Conservation (phyloP, 2,113 vertebrate species). For the Cyanoderma ruficeps region DNA sequence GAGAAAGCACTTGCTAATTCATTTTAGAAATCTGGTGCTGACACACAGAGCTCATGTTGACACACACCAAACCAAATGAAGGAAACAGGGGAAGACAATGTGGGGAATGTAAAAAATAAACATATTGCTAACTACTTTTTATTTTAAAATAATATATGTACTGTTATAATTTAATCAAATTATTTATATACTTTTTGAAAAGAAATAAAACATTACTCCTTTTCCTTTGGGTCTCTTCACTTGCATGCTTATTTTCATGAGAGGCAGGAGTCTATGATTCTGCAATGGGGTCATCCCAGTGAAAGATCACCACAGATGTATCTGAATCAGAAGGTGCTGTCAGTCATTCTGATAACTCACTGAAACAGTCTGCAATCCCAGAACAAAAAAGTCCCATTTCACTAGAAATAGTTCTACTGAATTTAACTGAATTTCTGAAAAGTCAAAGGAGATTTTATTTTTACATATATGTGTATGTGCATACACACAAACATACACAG, state of each 20-base stretch:
- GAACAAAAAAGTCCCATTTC: background rate
- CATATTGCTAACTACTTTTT: background rate
- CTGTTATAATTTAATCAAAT: background rate
- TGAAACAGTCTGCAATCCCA: background rate
- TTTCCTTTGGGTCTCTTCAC: background rate
- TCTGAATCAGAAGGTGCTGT: background rate
- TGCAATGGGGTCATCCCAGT: background rate
- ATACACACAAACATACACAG: background rate
- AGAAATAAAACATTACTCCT: background rate
- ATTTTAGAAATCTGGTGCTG: background rate
- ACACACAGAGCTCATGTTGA: fast-evolving
- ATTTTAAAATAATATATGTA: background rate
- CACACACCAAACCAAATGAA: background rate
- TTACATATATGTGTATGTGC: background rate
- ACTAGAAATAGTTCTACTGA: background rate
- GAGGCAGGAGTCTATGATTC: background rate
- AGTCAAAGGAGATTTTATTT: background rate
- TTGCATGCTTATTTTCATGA: background rate
- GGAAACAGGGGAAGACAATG: background rate
- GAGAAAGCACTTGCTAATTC: background rate
- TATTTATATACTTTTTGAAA: background rate
- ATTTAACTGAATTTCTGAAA: background rate
- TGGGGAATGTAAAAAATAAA: background rate
- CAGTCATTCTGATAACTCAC: background rate
- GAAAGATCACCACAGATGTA: background rate